These are phyloP conservation scores for Leucania comma DNA, from an alignment of 2,888 invertebrate species.

Conservation along the genomic window DNA sequence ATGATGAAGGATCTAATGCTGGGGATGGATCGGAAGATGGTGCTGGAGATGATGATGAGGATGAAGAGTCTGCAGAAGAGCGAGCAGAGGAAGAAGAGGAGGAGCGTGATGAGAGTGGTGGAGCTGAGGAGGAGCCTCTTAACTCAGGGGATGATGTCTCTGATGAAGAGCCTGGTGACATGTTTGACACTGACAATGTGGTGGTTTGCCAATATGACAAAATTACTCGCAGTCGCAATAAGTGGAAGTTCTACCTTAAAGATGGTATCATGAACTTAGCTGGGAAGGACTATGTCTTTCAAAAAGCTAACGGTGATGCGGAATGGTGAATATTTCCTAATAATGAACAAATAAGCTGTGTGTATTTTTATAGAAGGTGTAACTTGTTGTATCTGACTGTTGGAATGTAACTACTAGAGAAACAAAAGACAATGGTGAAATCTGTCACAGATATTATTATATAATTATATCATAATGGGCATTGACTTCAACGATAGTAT, in stretches of 20 bases:
- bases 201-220: conserved; percentile 99
- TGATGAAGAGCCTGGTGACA: conserved; percentile 97
- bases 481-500: conserved; percentile 58
- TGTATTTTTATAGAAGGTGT: conserved; percentile 82
- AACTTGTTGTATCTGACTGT: conserved; percentile 78
- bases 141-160: conserved; percentile 99
- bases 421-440: conserved; percentile 71
- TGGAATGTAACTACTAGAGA: conserved; percentile 71
- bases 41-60: conserved; percentile 93
- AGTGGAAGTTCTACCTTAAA: conserved; percentile 99
- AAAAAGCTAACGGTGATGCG: conserved; percentile 99
- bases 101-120: conserved; percentile 93
- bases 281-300: conserved; percentile 99
- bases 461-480: conserved; percentile 36
- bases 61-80: conserved; percentile 94
- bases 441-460: conserved; percentile 67
- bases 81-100: conserved; percentile 92
- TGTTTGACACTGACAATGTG: conserved; percentile 99
- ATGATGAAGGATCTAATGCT: conserved; percentile 93
- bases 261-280: conserved; percentile 99
- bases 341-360: conserved; percentile 75
- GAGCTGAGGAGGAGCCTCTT: conserved; percentile 95
- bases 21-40: conserved; percentile 92
- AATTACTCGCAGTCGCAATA: conserved; percentile 99
- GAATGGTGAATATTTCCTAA: conserved; percentile 95